Base-by-base conservation (phyloP, 2,113 vertebrate genomes). In the Mesitornis unicolor region DNA sequence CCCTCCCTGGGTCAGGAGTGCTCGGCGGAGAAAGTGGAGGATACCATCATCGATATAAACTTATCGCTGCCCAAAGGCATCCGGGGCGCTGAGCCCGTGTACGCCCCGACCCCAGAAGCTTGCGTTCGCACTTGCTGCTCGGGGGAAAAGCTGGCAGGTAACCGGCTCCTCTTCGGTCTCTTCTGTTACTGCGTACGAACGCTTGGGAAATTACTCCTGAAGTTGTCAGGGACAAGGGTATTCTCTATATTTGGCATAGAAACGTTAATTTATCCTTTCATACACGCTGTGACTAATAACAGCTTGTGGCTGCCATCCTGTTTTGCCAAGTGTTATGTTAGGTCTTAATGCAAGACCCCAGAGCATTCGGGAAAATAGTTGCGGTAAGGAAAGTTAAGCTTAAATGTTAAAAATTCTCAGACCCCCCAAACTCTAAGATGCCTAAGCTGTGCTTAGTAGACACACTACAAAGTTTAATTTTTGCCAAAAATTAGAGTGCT, bases 81-180 rank as follows among this genome's bases (percentile, higher is more conserved):
- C 56, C 43, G 95, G 36, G 97, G 98, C 33, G 90, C 53, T 1
- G 98, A 98, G 54, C 98, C 98, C 0, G 14, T 82, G 29, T 50
- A 83, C 16, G 59, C 76, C 1, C 7, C 50, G 2, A 36, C 38
- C 21, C 67, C 68, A 2, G 93, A 59, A 25, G 97, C 97, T 22
- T 98, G 98, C 43, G 9, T 93, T 3, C 43, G 70, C 20, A 28
- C 79, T 16, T 98, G 98, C 98, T 98, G 98, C 80, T 93, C 89
- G 6, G 96, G 87, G 28, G n/a, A 10, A 13, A 54, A 56, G 54
- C 93, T 97, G 22, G 17, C 93, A 97, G 98, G 98, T 98, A 95
- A 97, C 21, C 22, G 31, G 15, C 16, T n/a, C 13, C 35, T 11
- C 53, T 21, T 9, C 6, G 20, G 14, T 10, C 18, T 43, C 11